phyloP scores from a whole-genome alignment of 1,140 invertebrate species.

The Myzus persicae region DNA sequence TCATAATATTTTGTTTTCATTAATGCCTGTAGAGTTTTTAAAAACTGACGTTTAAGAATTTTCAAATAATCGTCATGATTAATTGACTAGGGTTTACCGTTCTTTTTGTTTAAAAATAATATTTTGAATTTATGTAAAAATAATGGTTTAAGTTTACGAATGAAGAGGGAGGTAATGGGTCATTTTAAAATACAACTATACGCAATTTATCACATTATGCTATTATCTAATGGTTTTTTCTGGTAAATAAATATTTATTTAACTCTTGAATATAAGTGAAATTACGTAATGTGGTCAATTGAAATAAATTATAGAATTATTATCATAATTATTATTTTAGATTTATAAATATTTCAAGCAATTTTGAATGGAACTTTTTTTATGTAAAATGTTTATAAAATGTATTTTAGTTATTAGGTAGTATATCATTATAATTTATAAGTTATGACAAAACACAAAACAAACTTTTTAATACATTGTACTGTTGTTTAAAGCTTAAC shows the following conservation, averaged over 20 bases:
- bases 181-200: constrained; percentile 10
- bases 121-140: constrained; percentile 24
- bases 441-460: not conserved
- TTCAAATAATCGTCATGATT: constrained; percentile 20
- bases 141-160: constrained; percentile 21
- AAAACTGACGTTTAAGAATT: not conserved
- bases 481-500: not conserved
- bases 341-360: not conserved
- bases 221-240: not conserved
- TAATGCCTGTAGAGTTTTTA: not conserved
- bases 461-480: not conserved
- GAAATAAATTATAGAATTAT: not conserved
- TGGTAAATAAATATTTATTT: not conserved
- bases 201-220: constrained; percentile 28
- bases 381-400: not conserved
- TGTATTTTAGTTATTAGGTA: no score
- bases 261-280: not conserved
- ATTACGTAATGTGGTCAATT: not conserved
- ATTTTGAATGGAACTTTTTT: not conserved
- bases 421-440: no score
- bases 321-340: not conserved
- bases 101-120: constrained; percentile 23
- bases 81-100: not conserved
- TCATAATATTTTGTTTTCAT: not conserved
- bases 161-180: not conserved